A percentile compares a stretch with the other conserved stretches of the same genome.
Evolutionary conservation across 2,113 vertebrate species (phyloP).

Genomic region (Eurypyga helias): DNA sequence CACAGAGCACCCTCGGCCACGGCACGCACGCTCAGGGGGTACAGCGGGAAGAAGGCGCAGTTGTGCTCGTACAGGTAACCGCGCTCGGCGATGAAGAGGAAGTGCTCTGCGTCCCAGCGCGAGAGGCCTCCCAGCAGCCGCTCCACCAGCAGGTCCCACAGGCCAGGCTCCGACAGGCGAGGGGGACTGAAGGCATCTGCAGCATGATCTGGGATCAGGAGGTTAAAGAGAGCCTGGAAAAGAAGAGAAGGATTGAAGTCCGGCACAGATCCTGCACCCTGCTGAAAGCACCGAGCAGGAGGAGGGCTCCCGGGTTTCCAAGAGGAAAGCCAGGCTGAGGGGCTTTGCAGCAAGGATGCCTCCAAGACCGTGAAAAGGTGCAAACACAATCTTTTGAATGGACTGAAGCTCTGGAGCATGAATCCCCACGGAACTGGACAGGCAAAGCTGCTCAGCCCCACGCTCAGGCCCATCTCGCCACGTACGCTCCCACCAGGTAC

Average conservation of each 20-base stretch:
- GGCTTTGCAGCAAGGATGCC: background rate
- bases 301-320: background rate
- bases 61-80: conserved; percentile 96
- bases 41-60: conserved; percentile 94
- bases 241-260: background rate
- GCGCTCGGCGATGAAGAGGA: conserved; percentile 92
- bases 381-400: background rate
- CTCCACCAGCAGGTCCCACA: conserved; percentile 80
- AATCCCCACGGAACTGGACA: background rate
- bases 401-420: background rate
- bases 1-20: conserved; percentile 72
- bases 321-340: background rate
- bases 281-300: background rate
- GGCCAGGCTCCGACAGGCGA: conserved; percentile 58
- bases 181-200: conserved; percentile 95
- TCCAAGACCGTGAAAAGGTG: background rate
- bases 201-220: conserved; percentile 88
- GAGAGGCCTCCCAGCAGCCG: conserved; percentile 87
- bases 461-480: background rate
- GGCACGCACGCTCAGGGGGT: conserved; percentile 81
- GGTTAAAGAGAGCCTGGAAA: conserved; percentile 86
- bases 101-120: conserved; percentile 94
- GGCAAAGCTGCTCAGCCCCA: background rate
- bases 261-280: too few species aligned
- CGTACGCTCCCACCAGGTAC: rapidly evolving